Conservation (phyloP, 1,140 invertebrate genomes). For the Drosophila kurseongensis region DNA sequence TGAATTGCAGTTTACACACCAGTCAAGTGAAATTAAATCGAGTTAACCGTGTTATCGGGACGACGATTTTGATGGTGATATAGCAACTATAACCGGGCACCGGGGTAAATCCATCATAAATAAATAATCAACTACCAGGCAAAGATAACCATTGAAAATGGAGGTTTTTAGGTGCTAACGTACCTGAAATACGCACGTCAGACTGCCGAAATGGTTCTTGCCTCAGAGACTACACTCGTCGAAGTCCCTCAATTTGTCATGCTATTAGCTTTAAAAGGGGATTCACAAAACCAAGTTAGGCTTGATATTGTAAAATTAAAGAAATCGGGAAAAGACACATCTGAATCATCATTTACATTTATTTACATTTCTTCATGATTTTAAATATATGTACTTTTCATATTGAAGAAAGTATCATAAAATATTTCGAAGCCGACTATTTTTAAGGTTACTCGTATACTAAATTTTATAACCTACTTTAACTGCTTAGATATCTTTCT, state of each 20-base stretch:
- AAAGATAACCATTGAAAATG: conserved; percentile 23
- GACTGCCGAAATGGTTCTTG: conserved; percentile 16
- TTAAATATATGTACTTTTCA: no score
- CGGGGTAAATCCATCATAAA: conserved; percentile 61
- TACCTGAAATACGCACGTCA: conserved; percentile 24
- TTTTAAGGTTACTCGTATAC: no score
- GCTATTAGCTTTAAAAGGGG: conserved; percentile 1
- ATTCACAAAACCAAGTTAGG: background rate
- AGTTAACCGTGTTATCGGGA: conserved; percentile 49
- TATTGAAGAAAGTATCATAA: no score
- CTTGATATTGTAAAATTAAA: background rate
- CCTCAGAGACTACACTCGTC: conserved; percentile 7
- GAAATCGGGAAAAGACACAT: background rate
- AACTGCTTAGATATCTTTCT: background rate
- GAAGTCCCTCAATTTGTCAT: conserved; percentile 24
- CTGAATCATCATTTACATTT: no score
- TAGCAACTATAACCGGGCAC: conserved; percentile 34
- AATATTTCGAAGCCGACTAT: no score
- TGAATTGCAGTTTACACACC: conserved; percentile 33
- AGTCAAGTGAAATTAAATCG: conserved; percentile 50
- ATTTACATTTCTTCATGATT: no score
- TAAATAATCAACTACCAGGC: conserved; percentile 35
- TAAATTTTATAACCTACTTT: no score
- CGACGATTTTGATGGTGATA: conserved; percentile 43
- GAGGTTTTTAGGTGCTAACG: background rate